Evolutionary conservation across 2,797 vertebrate genomes (phyloP).

Genomic region (Acomys russatus): DNA sequence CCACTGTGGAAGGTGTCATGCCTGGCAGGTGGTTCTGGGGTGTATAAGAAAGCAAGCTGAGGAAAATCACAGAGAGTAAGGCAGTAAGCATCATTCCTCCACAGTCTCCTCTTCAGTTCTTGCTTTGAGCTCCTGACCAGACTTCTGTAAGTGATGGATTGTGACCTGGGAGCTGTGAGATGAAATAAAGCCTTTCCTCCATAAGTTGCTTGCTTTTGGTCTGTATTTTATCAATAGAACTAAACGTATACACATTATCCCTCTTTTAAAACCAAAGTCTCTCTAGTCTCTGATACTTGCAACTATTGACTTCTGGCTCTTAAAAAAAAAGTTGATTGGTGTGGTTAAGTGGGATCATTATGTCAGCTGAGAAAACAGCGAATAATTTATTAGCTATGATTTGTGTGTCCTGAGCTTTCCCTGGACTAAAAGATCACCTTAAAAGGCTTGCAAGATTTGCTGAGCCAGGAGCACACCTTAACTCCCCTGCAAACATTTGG

Average conservation of each 20-base stretch:
- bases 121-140: not conserved
- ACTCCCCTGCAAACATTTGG: not conserved
- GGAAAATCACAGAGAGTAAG: not conserved
- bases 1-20: too few species aligned
- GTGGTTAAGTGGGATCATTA: not conserved
- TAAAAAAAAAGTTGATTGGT: not conserved
- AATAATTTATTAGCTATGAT: not conserved
- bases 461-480: not conserved
- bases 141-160: not conserved
- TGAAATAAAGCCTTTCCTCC: not conserved
- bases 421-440: not conserved
- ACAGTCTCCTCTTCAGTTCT: not conserved
- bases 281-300: conserved; percentile 1
- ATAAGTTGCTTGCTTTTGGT: not conserved
- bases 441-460: not conserved
- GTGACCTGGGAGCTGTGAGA: not conserved
- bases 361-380: conserved; percentile 9
- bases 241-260: not conserved
- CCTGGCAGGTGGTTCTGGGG: not conserved
- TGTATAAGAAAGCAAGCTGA: not conserved
- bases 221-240: not conserved
- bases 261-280: not conserved
- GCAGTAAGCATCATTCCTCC: not conserved
- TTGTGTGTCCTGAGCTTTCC: not conserved
- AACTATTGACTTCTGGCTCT: not conserved